These are phyloP conservation scores for Entelurus aequoreus DNA, from an alignment of 2,113 vertebrate genomes.

Conservation along the genomic window DNA sequence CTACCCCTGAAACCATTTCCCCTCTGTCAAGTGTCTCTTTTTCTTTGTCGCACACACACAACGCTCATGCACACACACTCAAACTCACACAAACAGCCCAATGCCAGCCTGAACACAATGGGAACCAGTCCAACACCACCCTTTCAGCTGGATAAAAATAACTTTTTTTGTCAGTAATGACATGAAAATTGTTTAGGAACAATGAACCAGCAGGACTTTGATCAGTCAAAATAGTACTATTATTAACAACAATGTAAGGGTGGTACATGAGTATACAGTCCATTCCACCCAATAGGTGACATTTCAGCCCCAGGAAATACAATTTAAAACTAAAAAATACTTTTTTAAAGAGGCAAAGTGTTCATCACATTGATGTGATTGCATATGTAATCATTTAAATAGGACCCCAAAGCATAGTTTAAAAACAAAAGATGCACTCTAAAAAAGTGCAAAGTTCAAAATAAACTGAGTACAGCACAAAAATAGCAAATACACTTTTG, in stretches of 20 bases:
- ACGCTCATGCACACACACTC: slow-evolving; percentile 9
- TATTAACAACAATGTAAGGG: neutral
- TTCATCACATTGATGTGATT: no score
- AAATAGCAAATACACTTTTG: no score
- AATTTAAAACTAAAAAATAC: no score
- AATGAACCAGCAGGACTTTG: slow-evolving; percentile 49
- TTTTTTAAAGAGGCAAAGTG: no score
- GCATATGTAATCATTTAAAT: no score
- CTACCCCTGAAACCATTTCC: slow-evolving; percentile 62
- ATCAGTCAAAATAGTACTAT: slow-evolving; percentile 38
- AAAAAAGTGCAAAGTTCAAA: no score
- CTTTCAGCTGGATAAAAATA: slow-evolving; percentile 64
- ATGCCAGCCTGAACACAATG: slow-evolving; percentile 60
- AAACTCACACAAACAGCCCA: slow-evolving; percentile 10
- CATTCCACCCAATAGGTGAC: no score
- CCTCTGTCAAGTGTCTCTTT: slow-evolving; percentile 50
- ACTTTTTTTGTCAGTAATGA: slow-evolving; percentile 17
- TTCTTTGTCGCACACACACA: slow-evolving; percentile 7
- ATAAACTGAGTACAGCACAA: no score
- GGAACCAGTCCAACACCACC: slow-evolving; percentile 44
- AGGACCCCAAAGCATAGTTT: no score
- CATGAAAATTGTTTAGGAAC: slow-evolving; percentile 43
- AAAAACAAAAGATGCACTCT: no score
- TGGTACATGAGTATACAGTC: no score
- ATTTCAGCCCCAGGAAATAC: no score